These are phyloP conservation scores for Okamejei kenojei DNA, from an alignment of 2,797 vertebrate species.

Conservation along the genomic window DNA sequence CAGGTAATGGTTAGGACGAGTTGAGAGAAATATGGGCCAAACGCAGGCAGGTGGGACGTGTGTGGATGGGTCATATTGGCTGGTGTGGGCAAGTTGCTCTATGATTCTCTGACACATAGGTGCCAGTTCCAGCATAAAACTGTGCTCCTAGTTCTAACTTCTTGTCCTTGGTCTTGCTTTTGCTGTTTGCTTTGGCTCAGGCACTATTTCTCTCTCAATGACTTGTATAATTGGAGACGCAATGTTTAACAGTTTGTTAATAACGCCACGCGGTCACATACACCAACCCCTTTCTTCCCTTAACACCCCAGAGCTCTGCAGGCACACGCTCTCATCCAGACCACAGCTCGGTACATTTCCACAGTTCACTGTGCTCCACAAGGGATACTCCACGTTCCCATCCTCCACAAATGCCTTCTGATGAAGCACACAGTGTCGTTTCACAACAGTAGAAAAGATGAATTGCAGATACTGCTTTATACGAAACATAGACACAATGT, in stretches of 20 bases:
- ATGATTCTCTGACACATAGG: too few species aligned
- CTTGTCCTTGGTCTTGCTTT: too few species aligned
- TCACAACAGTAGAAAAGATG: too few species aligned
- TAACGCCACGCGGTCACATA: not conserved
- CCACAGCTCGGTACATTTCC: not conserved
- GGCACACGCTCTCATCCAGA: not conserved
- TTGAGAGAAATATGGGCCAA: too few species aligned
- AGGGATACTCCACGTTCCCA: not conserved
- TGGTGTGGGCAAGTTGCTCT: too few species aligned
- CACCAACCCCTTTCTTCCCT: not conserved
- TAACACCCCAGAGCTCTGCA: not conserved
- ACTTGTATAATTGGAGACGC: not conserved
- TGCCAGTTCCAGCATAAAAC: not conserved
- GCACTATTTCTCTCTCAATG: not conserved
- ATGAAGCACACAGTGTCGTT: too few species aligned
- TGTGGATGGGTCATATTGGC: too few species aligned
- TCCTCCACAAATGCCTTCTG: not conserved
- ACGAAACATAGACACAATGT: too few species aligned
- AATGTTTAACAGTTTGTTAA: not conserved
- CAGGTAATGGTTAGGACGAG: too few species aligned
- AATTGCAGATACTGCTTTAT: too few species aligned
- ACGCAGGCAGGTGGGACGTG: too few species aligned
- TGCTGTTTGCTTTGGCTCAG: not conserved
- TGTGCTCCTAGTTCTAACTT: not conserved
- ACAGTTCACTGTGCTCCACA: not conserved